Percentiles rank a stretch among this genome's conserved stretches.
These are phyloP conservation scores for Oncorhynchus mykiss DNA, from an alignment of 2,113 vertebrate species.

Conservation along the genomic window DNA sequence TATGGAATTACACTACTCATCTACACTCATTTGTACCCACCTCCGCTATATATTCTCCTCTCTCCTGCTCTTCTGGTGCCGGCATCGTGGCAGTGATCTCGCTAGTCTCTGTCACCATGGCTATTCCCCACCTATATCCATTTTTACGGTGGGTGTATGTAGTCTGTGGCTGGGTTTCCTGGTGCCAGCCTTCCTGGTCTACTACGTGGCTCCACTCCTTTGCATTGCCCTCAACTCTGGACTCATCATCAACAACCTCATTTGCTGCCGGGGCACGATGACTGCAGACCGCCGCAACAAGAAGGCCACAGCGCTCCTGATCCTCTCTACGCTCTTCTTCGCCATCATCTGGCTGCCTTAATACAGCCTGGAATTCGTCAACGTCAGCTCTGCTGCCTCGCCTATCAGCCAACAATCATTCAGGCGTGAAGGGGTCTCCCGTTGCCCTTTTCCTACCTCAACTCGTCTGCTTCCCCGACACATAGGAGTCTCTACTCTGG, in stretches of 20 bases:
- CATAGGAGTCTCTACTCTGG: slow-evolving; percentile 56
- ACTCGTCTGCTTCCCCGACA: background rate
- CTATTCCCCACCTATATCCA: slow-evolving; percentile 66
- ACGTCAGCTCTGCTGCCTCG: slow-evolving; percentile 53
- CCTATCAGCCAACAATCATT: slow-evolving; percentile 14
- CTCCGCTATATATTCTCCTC: background rate
- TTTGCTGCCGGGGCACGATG: slow-evolving; percentile 44
- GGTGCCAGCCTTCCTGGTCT: slow-evolving; percentile 68
- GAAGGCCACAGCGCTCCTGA: slow-evolving; percentile 66
- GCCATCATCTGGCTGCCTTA: slow-evolving; percentile 69
- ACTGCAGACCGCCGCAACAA: slow-evolving; percentile 59
- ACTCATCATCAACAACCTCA: slow-evolving; percentile 64
- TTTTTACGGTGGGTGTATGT: slow-evolving; percentile 61
- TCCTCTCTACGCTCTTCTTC: slow-evolving; percentile 62
- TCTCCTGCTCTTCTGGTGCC: slow-evolving; percentile 36
- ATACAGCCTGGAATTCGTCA: slow-evolving; percentile 68
- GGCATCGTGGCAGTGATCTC: slow-evolving; percentile 56
- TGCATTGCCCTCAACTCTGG: slow-evolving; percentile 64
- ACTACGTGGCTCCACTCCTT: slow-evolving; percentile 64
- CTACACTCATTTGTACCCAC: background rate
- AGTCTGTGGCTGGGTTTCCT: slow-evolving; percentile 70
- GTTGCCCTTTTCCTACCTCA: background rate
- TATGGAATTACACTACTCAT: background rate
- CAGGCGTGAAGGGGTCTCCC: background rate
- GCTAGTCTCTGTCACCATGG: slow-evolving; percentile 65